Conservation (phyloP, 2,113 vertebrate genomes). For the Theropithecus gelada region DNA sequence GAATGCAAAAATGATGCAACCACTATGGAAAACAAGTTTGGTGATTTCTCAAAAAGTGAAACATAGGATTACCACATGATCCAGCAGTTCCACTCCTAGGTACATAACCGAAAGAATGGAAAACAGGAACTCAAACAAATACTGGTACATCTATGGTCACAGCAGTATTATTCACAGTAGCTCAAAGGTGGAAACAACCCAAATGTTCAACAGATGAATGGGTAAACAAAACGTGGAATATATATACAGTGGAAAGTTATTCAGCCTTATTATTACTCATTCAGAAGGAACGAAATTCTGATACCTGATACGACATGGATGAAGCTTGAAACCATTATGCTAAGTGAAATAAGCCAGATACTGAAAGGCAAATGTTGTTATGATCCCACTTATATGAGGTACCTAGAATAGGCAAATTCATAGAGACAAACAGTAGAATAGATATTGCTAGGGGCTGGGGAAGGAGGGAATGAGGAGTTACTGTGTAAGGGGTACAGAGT, state of each 20-base stretch:
- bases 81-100: neutral
- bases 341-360: neutral
- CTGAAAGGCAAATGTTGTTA: neutral
- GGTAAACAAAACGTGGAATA: neutral
- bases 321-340: neutral
- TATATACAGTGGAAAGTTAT: neutral
- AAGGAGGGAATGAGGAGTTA: neutral
- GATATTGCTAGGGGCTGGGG: neutral
- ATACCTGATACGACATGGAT: neutral
- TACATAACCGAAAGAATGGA: neutral
- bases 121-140: neutral
- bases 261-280: neutral
- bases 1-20: neutral
- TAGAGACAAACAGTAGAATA: neutral
- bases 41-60: neutral
- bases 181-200: neutral
- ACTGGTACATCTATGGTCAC: neutral
- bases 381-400: neutral
- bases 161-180: neutral
- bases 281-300: neutral
- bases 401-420: neutral
- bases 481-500: neutral
- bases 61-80: neutral
- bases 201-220: neutral
- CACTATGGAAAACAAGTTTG: neutral